Conservation (phyloP, 2,797 vertebrate species). For the Mycteria americana region DNA sequence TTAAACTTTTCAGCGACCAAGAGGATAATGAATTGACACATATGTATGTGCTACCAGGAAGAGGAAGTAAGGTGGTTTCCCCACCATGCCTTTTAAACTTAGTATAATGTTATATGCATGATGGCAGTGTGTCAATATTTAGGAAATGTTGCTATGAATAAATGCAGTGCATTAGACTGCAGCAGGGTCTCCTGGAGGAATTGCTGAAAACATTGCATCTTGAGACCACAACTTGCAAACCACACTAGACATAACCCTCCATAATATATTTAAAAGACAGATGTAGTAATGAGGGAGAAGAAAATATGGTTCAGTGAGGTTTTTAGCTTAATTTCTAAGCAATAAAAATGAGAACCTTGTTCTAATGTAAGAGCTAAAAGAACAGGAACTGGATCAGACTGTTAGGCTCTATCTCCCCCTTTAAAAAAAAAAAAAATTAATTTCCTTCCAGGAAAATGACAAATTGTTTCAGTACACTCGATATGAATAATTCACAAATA, state of each 20-base stretch:
- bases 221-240: not conserved
- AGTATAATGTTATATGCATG: not conserved
- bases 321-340: not conserved
- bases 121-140: not conserved
- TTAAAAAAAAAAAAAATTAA: not conserved
- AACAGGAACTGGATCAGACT: not conserved
- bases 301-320: not conserved
- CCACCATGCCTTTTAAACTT: not conserved
- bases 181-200: not conserved
- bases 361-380: not conserved
- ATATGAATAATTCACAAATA: constrained; percentile 18
- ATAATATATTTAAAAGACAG: not conserved
- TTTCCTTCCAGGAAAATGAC: not conserved
- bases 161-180: not conserved
- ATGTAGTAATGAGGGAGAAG: not conserved
- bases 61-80: not conserved
- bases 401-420: not conserved
- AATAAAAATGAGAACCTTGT: not conserved
- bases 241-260: not conserved
- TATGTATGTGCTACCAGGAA: not conserved
- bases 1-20: not conserved
- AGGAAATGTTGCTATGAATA: not conserved
- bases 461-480: not conserved
- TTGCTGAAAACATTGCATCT: not conserved
- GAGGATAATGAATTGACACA: not conserved